Base-by-base conservation (phyloP, 2,113 vertebrate species). In the Labeo rohita region DNA sequence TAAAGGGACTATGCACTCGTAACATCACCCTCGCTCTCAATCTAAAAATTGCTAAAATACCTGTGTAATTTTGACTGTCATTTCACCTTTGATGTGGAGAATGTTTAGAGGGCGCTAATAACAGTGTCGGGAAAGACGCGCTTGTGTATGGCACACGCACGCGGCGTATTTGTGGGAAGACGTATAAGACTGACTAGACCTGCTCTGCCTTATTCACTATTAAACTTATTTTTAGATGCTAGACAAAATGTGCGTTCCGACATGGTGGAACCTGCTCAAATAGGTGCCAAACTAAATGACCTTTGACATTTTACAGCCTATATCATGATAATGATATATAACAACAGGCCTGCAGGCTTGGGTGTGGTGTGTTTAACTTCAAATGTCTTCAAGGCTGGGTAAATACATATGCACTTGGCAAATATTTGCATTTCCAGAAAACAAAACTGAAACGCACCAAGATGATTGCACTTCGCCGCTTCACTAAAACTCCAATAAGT, bases 171-270 rank as follows among this genome's bases (percentile, higher is more conserved):
- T 3, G 12, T 75, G 73, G 73, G 73, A 75, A 75, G 45, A 49
- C 73, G 50, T 49, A 75, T 75, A 11, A 49, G 72, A 84, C 84
- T 78, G 72, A 72, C 73, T 39, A 28, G 79, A 85, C 87, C 61
- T 78, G 79, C 66, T 82, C 43, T 18, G 63, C 63, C 72, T 78
- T 66, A 85, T 78, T 65, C 84, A 10, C 45, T 8, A 15, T 9
- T 16, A 59, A 43, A 34, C 10, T 50, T 47, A 66, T 85, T 61
- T 43, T 28, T 36, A n/a, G 8, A 45, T n/a, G 77, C 21, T 16
- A 39, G 12, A 36, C 28, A 23, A 18, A 43, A 45, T 78, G 18
- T 85, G 43, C 39, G 59, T 77, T 49, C 23, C 28, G 23, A 28
- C n/a, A 79, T 52, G 52, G 23, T 65, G 11, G 77, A 80, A 45